A percentile compares a stretch with the other conserved stretches of the same genome.
phyloP scores from a whole-genome alignment of 2,797 vertebrate species.

The Brachyrhaphis roseni region DNA sequence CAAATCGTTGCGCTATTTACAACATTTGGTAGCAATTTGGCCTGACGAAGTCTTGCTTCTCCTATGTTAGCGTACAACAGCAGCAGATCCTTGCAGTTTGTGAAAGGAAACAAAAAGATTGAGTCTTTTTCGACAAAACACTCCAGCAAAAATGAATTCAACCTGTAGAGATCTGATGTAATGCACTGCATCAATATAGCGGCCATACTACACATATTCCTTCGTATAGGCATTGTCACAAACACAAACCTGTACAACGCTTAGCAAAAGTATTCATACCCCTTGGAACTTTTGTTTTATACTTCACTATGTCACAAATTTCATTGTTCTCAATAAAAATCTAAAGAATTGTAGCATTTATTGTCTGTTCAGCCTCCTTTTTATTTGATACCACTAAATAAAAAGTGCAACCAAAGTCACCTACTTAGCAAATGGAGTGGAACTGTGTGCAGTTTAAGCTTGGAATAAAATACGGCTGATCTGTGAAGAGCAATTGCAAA shows the following conservation, averaged over 20 bases:
- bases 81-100: slow-evolving; percentile 85
- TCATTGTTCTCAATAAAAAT: background rate
- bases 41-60: slow-evolving; percentile 64
- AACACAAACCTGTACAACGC: slow-evolving; percentile 47
- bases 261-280: background rate
- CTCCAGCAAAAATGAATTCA: slow-evolving; percentile 60
- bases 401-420: background rate
- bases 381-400: background rate
- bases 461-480: background rate
- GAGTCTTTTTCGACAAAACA: slow-evolving; percentile 66
- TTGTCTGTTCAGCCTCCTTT: background rate
- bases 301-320: background rate
- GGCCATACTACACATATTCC: slow-evolving; percentile 75
- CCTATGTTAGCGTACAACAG: slow-evolving; percentile 81
- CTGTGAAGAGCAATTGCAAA: background rate
- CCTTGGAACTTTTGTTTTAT: background rate
- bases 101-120: slow-evolving; percentile 61
- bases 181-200: slow-evolving; percentile 72
- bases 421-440: background rate
- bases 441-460: background rate
- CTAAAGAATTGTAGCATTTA: background rate
- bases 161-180: slow-evolving; percentile 66
- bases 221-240: slow-evolving; percentile 75
- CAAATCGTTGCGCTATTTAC: slow-evolving; percentile 82
- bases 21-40: slow-evolving; percentile 85